Conservation (phyloP, 1,140 invertebrate species). For the Drosophila baimaii region DNA sequence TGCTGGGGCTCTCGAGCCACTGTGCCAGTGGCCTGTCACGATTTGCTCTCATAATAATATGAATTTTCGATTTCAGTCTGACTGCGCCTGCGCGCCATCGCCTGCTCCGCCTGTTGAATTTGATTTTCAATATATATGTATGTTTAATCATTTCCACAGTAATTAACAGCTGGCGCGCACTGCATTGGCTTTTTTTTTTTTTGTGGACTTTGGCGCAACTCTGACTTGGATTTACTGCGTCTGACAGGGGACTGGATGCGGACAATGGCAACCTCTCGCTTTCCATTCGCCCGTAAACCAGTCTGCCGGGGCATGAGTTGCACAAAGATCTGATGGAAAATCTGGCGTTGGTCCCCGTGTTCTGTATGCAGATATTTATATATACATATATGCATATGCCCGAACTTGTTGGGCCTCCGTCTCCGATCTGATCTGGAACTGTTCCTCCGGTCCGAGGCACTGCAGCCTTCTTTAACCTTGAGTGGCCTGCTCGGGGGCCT, state of each 20-base stretch:
- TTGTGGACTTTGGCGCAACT: constrained; percentile 21
- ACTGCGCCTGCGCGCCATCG: constrained; percentile 1
- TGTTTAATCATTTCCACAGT: constrained; percentile 71
- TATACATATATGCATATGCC: neutral
- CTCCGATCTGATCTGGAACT: too few species aligned
- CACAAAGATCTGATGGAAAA: constrained; percentile 22
- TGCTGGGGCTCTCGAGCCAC: neutral
- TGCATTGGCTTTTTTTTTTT: neutral
- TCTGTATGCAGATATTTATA: constrained; percentile 19
- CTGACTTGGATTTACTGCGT: constrained; percentile 4
- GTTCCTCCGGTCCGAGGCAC: neutral
- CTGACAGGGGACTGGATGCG: constrained; percentile 4
- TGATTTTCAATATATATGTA: constrained; percentile 59
- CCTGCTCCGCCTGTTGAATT: constrained; percentile 22
- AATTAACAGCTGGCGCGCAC: constrained; percentile 56
- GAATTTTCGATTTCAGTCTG: constrained; percentile 18
- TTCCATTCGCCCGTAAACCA: constrained; percentile 21
- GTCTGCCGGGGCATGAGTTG: constrained; percentile 19
- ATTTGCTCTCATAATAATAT: constrained; percentile 53
- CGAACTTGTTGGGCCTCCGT: constrained; percentile 1
- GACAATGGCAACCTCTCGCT: constrained; percentile 40
- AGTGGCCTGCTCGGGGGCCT: neutral
- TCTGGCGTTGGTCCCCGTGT: constrained; percentile 1
- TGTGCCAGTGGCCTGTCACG: constrained; percentile 35
- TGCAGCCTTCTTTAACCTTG: constrained; percentile 19